Evolutionary conservation across 2,113 vertebrate genomes (phyloP).

Genomic region (Pangasianodon hypophthalmus): DNA sequence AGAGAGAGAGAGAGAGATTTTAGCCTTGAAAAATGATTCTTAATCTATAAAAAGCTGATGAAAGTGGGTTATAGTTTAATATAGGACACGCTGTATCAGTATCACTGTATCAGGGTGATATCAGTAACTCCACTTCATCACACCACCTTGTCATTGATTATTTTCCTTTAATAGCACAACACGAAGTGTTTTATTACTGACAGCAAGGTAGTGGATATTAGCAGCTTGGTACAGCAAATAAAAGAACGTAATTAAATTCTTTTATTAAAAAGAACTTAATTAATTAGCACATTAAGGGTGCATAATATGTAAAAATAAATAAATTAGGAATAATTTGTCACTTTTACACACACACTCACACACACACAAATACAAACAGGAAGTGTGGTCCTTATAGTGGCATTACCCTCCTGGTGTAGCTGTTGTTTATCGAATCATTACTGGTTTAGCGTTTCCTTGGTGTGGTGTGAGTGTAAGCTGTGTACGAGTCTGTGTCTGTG

Average conservation of each 20-base stretch:
- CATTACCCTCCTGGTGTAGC: neutral
- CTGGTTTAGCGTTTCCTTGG: neutral
- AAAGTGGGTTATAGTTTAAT: conserved; percentile 16
- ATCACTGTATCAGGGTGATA: neutral
- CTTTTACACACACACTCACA: no score
- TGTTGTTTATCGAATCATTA: neutral
- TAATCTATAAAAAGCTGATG: conserved; percentile 5
- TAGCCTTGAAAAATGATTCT: neutral
- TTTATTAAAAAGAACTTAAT: neutral
- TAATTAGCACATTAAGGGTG: neutral
- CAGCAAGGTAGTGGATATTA: neutral
- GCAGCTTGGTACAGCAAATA: neutral
- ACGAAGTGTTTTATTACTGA: neutral
- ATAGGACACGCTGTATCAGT: neutral
- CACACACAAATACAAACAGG: neutral
- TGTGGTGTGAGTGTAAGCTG: neutral
- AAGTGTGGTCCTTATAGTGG: neutral
- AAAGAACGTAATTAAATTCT: neutral
- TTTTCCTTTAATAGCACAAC: neutral
- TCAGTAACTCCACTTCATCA: neutral
- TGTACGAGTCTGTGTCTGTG: neutral
- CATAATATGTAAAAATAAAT: neutral
- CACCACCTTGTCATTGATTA: neutral
- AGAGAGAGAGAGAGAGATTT: neutral
- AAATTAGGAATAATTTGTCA: neutral